phyloP scores from a whole-genome alignment of 2,797 vertebrate genomes.

The Hoplostethus atlanticus region DNA sequence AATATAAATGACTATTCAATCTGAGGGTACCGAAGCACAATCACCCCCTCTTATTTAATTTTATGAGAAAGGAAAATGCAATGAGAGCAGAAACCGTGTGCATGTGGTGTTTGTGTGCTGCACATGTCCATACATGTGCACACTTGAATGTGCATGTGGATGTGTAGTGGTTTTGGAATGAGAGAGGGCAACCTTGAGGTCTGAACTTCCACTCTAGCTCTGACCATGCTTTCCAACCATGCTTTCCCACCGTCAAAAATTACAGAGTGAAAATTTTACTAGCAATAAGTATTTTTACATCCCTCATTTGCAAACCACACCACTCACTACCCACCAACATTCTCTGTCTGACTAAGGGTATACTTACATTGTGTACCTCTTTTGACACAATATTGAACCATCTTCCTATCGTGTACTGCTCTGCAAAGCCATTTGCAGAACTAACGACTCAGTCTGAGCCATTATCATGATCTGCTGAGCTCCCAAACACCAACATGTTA shows the following conservation, averaged over 20 bases:
- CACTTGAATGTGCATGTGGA: slow-evolving; percentile 45
- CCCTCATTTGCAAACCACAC: slow-evolving; percentile 62
- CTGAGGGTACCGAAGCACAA: slow-evolving; percentile 48
- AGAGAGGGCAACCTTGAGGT: slow-evolving; percentile 73
- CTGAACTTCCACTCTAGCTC: slow-evolving; percentile 62
- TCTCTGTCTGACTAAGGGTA: slow-evolving; percentile 40
- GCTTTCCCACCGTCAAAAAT: slow-evolving; percentile 73
- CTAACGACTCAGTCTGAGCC: slow-evolving; percentile 4
- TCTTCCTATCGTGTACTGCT: slow-evolving; percentile 25
- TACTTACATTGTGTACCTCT: slow-evolving; percentile 48
- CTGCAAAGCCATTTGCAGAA: slow-evolving; percentile 26
- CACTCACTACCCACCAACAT: slow-evolving; percentile 55
- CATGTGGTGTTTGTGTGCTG: slow-evolving; percentile 32
- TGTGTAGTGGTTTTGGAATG: slow-evolving; percentile 67
- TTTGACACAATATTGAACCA: slow-evolving; percentile 36
- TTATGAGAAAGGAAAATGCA: slow-evolving; percentile 62
- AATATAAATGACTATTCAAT: slow-evolving; percentile 77
- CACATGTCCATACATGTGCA: background rate
- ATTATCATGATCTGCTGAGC: slow-evolving; percentile 32
- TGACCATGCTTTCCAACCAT: slow-evolving; percentile 59
- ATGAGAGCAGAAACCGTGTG: slow-evolving; percentile 54
- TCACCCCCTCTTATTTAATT: slow-evolving; percentile 45
- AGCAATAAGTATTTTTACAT: slow-evolving; percentile 72
- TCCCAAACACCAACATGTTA: slow-evolving; percentile 35
- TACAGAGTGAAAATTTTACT: slow-evolving; percentile 74